A percentile compares a stretch with the other conserved stretches of the same genome.
phyloP scores from a whole-genome alignment of 2,113 vertebrate species.

The Rhodinocichla rosea region DNA sequence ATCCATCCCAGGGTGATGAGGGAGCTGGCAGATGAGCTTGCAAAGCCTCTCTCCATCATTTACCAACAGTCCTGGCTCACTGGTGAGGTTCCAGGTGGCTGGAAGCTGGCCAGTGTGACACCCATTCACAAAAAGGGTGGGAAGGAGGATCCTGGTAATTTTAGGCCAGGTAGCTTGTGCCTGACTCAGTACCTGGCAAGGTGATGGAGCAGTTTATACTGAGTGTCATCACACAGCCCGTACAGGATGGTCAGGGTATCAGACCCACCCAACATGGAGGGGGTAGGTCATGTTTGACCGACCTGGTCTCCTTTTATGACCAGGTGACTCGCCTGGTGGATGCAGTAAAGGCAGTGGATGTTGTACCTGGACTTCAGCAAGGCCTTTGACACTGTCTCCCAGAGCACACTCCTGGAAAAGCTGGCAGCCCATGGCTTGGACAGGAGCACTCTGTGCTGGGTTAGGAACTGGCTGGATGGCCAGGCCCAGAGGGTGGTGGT shows the following conservation, averaged over 20 bases:
- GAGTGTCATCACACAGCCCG: neutral
- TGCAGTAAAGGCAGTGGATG: neutral
- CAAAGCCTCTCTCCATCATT: neutral
- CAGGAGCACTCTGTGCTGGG: too few relatives aligned
- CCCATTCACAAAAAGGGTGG: neutral
- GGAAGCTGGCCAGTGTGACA: neutral
- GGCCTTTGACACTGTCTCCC: too few relatives aligned
- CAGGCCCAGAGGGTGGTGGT: too few relatives aligned
- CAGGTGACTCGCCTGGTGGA: neutral
- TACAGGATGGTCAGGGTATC: neutral
- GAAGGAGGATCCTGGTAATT: neutral
- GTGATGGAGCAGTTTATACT: neutral
- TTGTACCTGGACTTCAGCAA: neutral
- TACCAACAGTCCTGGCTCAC: neutral
- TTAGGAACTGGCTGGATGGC: too few relatives aligned
- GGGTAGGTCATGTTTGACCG: neutral
- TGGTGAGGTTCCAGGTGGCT: neutral
- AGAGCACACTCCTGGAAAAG: too few relatives aligned
- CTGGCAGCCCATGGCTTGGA: too few relatives aligned
- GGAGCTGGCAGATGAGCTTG: neutral
- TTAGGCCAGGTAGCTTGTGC: neutral
- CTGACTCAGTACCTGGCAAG: neutral
- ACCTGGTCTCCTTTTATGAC: neutral
- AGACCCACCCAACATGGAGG: neutral
- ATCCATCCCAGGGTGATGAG: neutral